Evolutionary conservation across 2,888 invertebrate species (phyloP), one percentile per base, ranked within the genome.

Genomic region (Nipponacmea schrenckii): DNA sequence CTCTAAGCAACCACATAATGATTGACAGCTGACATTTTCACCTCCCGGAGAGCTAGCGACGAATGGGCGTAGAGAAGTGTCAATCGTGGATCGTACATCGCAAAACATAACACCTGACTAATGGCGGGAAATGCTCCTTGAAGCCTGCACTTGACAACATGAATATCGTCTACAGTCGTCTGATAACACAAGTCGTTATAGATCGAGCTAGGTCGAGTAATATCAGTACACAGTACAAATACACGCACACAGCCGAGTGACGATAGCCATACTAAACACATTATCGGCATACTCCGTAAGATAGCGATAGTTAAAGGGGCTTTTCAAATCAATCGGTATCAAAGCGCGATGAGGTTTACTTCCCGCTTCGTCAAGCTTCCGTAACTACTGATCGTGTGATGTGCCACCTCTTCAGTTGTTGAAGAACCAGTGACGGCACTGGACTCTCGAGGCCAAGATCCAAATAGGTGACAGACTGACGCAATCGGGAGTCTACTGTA

Each of bases 61-160:
- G 56, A 56, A 56, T 56, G 56, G 56, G 56, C 56, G 56, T 56
- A 56, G 56, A 20, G 56, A 56, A 56, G 56, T 56, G 56, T 56
- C 56, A 56, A 56, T 56, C 56, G 56, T 56, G 56, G 24, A 56
- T 56, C 56, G 56, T 56, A 56, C 56, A 56, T 56, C 56, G 56
- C 56, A 56, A 56, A 56, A 56, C 56, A 56, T 56, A 56, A 56
- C 56, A 56, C 56, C 56, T 56, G 56, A 56, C 56, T 56, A 56
- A 56, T 56, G 56, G 56, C 56, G 56, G 56, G 56, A 56, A 56
- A 56, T 56, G 56, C 56, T 56, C 20, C 56, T 56, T 56, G 56
- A 56, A 56, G 56, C 20, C 56, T 56, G 56, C 56, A 56, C 56
- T 56, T 56, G 56, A 56, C 56, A 56, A 56, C 24, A 24, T 56